These are phyloP conservation scores for Melanotaenia maccullochi DNA, from an alignment of 2,797 vertebrate species.

Conservation along the genomic window DNA sequence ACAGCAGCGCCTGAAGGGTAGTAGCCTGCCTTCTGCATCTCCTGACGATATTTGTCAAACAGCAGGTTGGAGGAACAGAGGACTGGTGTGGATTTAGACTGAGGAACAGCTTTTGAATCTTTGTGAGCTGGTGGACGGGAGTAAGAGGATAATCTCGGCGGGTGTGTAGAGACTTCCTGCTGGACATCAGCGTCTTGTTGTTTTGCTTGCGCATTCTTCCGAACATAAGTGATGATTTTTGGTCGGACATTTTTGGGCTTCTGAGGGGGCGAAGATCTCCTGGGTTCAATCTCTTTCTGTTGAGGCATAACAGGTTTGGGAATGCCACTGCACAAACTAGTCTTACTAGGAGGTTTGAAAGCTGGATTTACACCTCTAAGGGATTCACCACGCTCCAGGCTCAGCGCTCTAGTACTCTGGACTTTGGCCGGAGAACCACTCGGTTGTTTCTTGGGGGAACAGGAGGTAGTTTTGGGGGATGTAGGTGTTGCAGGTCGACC, in stretches of 20 bases:
- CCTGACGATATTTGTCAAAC: conserved; percentile 90
- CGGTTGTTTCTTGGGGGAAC: conserved; percentile 75
- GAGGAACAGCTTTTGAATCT: conserved; percentile 63
- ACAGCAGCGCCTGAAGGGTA: conserved; percentile 82
- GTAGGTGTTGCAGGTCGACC: conserved; percentile 72
- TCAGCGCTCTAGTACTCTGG: conserved; percentile 71
- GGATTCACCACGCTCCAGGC: conserved; percentile 66
- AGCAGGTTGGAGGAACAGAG: conserved; percentile 79
- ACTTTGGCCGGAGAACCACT: conserved; percentile 75
- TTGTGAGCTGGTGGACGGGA: conserved; percentile 70
- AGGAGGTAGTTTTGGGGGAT: conserved; percentile 62
- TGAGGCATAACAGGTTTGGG: conserved; percentile 84
- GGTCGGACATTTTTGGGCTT: conserved; percentile 93
- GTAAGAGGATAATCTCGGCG: conserved; percentile 76
- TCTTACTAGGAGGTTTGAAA: conserved; percentile 84
- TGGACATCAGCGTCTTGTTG: conserved; percentile 75
- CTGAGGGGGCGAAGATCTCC: conserved; percentile 72
- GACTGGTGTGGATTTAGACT: conserved; percentile 74
- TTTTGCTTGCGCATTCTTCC: conserved; percentile 87
- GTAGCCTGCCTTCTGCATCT: conserved; percentile 87
- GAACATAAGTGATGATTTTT: conserved; percentile 97
- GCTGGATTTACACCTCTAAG: conserved; percentile 70
- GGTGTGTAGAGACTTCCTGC: conserved; percentile 73
- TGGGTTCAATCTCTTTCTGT: conserved; percentile 82
- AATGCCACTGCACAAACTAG: conserved; percentile 82